These are phyloP conservation scores for Diarsia dahlii DNA, from an alignment of 2,888 invertebrate genomes.

Conservation along the genomic window DNA sequence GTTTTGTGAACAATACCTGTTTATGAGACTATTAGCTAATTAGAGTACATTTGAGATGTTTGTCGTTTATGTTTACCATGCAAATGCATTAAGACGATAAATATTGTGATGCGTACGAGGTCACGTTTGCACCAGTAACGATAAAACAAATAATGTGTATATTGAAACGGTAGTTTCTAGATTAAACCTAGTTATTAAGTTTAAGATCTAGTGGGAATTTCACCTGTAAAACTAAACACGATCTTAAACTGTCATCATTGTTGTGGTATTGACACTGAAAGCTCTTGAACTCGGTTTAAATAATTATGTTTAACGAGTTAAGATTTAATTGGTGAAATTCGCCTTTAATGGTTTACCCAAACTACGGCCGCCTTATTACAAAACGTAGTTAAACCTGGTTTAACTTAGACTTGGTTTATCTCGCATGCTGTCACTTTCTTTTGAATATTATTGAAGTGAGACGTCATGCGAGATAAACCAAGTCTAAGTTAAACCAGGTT, in stretches of 20 bases:
- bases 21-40: conserved; percentile 41
- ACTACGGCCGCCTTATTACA: no score
- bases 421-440: no score
- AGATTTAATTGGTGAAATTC: neutral
- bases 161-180: conserved; percentile 10
- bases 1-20: conserved; percentile 30
- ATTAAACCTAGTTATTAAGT: conserved; percentile 6
- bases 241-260: neutral
- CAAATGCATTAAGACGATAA: conserved; percentile 44
- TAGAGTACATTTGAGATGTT: conserved; percentile 54
- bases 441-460: no score
- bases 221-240: neutral
- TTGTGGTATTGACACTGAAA: neutral
- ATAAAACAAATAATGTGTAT: conserved; percentile 10
- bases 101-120: conserved; percentile 20
- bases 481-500: no score
- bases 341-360: neutral
- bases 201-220: neutral
- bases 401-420: no score
- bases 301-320: neutral
- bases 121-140: conserved; percentile 33
- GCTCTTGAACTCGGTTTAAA: neutral
- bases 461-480: no score
- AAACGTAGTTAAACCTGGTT: no score
- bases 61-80: conserved; percentile 38